A percentile compares a stretch with the other conserved stretches of the same genome.
These are phyloP conservation scores for Scrobipalpa costella DNA, from an alignment of 2,888 invertebrate species.

Conservation along the genomic window DNA sequence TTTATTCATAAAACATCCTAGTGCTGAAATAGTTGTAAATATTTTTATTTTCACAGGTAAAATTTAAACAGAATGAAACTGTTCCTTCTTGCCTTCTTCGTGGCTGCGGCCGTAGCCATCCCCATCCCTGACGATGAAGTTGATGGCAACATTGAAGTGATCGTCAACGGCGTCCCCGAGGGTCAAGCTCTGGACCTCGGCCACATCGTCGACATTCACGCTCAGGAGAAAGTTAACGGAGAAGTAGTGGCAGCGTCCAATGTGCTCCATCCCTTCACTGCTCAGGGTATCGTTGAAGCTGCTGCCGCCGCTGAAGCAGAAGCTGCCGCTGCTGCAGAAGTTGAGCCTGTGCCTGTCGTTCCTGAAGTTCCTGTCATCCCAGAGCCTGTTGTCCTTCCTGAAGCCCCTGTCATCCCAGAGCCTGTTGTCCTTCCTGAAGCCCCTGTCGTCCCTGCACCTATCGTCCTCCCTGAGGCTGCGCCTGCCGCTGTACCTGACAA, in stretches of 20 bases:
- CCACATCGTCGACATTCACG: constrained; percentile 51
- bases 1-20: background rate
- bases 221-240: constrained; percentile 53
- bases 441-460: constrained; percentile 30
- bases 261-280: constrained; percentile 55
- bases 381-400: background rate
- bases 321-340: constrained; percentile 12
- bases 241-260: constrained; percentile 46
- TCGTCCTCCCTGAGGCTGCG: constrained; percentile 30
- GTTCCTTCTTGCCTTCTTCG: constrained; percentile 54
- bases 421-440: constrained; percentile 17
- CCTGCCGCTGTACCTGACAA: constrained; percentile 22
- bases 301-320: constrained; percentile 40
- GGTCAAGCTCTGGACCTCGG: constrained; percentile 56
- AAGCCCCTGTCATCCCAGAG: background rate
- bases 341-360: constrained; percentile 27
- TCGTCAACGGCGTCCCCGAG: constrained; percentile 58
- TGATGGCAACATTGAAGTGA: constrained; percentile 51
- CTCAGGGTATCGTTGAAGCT: constrained; percentile 55
- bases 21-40: background rate
- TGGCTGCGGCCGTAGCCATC: constrained; percentile 52
- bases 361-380: constrained; percentile 28
- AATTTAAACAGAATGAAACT: constrained; percentile 52
- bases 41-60: background rate
- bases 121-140: constrained; percentile 49